These are phyloP conservation scores for Turritopsis dohrnii DNA, from an alignment of 30 jellyfish, hydroid and myxozoan species.

Conservation along the genomic window DNA sequence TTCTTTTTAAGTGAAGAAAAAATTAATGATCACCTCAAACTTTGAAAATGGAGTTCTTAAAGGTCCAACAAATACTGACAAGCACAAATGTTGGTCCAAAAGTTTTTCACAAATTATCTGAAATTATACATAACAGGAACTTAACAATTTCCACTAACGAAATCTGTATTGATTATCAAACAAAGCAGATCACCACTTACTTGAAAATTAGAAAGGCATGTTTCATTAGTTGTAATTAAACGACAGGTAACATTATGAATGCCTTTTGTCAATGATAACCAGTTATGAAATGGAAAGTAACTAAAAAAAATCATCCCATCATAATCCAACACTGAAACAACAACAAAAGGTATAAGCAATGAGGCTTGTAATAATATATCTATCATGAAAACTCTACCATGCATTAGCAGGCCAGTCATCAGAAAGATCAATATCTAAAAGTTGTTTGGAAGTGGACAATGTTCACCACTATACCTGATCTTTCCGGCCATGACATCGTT, in stretches of 20 bases:
- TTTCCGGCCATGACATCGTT: neutral
- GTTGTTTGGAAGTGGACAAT: neutral
- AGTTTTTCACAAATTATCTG: constrained; percentile 10
- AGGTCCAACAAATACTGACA: constrained; percentile 21
- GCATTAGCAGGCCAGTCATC: neutral
- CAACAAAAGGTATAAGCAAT: neutral
- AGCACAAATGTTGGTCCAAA: constrained; percentile 18
- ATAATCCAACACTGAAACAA: too few species aligned
- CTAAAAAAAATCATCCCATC: too few species aligned
- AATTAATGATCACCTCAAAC: constrained; percentile 8
- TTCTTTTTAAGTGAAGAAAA: neutral
- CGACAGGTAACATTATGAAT: constrained; percentile 10
- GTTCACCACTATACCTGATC: neutral
- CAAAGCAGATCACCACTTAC: neutral
- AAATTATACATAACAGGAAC: neutral
- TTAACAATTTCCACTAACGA: too few species aligned
- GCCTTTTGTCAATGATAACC: constrained; percentile 20
- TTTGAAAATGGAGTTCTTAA: neutral
- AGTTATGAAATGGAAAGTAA: constrained; percentile 20
- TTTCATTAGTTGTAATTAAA: neutral
- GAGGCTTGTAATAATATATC: too few species aligned
- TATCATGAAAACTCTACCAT: too few species aligned
- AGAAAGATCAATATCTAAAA: neutral
- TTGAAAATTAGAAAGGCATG: constrained; percentile 9
- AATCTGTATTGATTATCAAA: too few species aligned